Evolutionary conservation across 1,140 invertebrate genomes (phyloP).

Genomic region (Drosophila navojoa): DNA sequence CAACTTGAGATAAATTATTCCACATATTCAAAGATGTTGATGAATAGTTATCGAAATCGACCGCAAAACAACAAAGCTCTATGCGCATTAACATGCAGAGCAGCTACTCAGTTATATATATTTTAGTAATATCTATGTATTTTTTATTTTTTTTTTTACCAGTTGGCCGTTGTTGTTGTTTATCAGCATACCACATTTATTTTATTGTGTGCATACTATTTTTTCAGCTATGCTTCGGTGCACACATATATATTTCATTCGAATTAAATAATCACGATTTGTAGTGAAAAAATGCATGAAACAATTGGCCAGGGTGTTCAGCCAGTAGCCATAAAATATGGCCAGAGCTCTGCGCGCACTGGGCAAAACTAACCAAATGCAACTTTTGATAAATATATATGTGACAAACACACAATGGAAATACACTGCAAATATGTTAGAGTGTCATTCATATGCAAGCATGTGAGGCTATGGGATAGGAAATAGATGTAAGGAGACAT

Average conservation of each 20-base stretch:
- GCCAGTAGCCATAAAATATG: slow-evolving; percentile 32
- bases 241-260: slow-evolving; percentile 30
- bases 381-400: slow-evolving; percentile 1
- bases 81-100: slow-evolving; percentile 1
- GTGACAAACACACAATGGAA: background rate
- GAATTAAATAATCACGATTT: slow-evolving; percentile 45
- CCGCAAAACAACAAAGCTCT: slow-evolving; percentile 29
- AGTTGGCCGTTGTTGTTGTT: background rate
- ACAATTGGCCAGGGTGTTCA: slow-evolving; percentile 36
- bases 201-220: background rate
- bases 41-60: no score
- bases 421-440: slow-evolving; percentile 2
- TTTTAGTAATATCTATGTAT: background rate
- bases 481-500: no score
- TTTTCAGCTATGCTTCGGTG: background rate
- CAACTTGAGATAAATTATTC: no score
- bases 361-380: slow-evolving; percentile 10
- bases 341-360: slow-evolving; percentile 5
- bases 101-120: slow-evolving; percentile 1
- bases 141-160: no score
- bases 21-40: no score
- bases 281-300: slow-evolving; percentile 44
- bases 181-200: background rate
- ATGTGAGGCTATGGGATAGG: no score
- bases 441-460: no score